Percentiles rank a stretch among this genome's conserved stretches.
phyloP scores from a whole-genome alignment of 2,113 vertebrate species.

The Conger conger region DNA sequence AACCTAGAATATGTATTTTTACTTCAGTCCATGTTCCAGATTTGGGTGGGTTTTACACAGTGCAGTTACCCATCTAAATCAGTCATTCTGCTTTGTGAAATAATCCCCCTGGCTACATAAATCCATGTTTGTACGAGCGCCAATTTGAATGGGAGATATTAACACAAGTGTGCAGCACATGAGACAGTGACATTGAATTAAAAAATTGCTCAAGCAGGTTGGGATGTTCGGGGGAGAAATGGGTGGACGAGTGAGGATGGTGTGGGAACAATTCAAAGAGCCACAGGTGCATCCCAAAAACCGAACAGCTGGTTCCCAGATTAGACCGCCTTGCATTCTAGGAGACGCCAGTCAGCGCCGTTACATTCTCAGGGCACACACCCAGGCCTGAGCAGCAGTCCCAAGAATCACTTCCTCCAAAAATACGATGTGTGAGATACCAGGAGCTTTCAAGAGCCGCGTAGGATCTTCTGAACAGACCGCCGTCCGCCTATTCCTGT shows the following conservation, averaged over 20 bases:
- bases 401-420: not conserved
- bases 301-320: constrained; percentile 45
- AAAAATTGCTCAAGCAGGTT: not conserved
- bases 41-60: too few relatives aligned
- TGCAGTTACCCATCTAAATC: too few relatives aligned
- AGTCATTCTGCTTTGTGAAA: too few relatives aligned
- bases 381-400: constrained; percentile 3
- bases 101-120: too few relatives aligned
- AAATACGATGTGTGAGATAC: not conserved
- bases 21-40: too few relatives aligned
- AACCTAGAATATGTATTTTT: too few relatives aligned
- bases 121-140: not conserved
- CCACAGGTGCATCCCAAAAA: not conserved
- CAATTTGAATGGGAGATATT: not conserved
- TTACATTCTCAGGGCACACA: constrained; percentile 50
- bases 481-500: not conserved
- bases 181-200: not conserved
- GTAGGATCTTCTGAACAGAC: not conserved
- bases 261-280: not conserved
- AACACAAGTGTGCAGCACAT: not conserved
- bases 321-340: constrained; percentile 55
- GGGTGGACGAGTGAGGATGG: not conserved
- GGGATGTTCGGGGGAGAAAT: not conserved
- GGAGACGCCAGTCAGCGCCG: constrained; percentile 64
- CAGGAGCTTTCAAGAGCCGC: not conserved